Conservation (phyloP, 2,797 vertebrate genomes). For the Bradypodion pumilum region DNA sequence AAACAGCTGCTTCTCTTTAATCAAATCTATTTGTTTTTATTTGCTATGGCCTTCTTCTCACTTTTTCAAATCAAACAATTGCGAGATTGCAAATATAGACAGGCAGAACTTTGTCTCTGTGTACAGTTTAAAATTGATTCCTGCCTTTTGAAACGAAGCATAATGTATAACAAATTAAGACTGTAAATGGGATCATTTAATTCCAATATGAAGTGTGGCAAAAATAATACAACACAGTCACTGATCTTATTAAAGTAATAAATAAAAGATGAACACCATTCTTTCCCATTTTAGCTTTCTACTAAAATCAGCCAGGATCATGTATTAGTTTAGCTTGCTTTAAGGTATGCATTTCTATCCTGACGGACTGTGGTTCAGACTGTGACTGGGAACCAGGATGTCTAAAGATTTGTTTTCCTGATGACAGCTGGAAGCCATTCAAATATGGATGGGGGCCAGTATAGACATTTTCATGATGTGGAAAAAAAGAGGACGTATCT, state of each 20-base stretch:
- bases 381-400: too few species aligned
- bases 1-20: too few species aligned
- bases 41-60: too few species aligned
- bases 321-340: neutral
- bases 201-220: neutral
- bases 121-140: neutral
- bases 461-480: conserved; percentile 2
- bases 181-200: neutral
- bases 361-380: too few species aligned
- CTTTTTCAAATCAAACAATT: neutral
- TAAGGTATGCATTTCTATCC: neutral
- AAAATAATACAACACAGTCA: neutral
- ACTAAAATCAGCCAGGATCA: neutral
- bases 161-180: neutral
- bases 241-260: neutral
- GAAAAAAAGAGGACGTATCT: conserved; percentile 19
- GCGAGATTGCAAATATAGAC: neutral
- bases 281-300: neutral
- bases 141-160: neutral
- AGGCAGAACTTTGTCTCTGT: neutral
- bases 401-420: neutral
- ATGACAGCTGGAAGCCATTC: neutral
- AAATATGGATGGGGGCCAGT: neutral
- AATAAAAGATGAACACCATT: neutral
- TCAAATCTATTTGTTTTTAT: neutral